A percentile compares a stretch with the other conserved stretches of the same genome.
These are phyloP conservation scores for Phorcus lineatus DNA, from an alignment of 2,888 invertebrate genomes.

Conservation along the genomic window DNA sequence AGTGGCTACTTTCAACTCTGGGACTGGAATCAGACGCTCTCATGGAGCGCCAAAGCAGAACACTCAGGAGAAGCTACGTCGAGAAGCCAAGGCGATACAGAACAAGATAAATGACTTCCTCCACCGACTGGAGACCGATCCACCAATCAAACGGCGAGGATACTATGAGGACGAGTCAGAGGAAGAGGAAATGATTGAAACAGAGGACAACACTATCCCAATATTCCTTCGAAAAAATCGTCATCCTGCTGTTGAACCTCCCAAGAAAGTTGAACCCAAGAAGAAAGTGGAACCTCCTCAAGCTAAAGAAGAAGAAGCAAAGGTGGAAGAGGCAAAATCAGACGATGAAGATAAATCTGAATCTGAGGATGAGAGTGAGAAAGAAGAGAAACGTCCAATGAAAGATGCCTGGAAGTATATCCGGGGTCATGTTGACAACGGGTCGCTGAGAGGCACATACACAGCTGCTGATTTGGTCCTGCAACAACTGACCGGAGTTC, in stretches of 20 bases:
- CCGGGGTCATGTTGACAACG: slow-evolving; percentile 49
- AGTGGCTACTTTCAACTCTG: neutral
- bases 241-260: neutral
- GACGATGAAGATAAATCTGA: neutral
- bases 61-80: slow-evolving; percentile 33
- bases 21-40: neutral
- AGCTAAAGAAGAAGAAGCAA: neutral
- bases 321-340: neutral
- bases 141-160: neutral
- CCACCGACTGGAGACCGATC: slow-evolving; percentile 19
- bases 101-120: slow-evolving; percentile 34
- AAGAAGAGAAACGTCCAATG: slow-evolving; percentile 30
- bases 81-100: slow-evolving; percentile 31
- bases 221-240: neutral
- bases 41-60: slow-evolving; percentile 21
- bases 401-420: slow-evolving; percentile 62
- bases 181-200: slow-evolving; percentile 13
- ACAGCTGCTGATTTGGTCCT: slow-evolving; percentile 63
- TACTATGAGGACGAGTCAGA: slow-evolving; percentile 12
- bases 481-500: slow-evolving; percentile 61
- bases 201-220: neutral
- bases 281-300: neutral
- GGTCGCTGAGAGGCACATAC: slow-evolving; percentile 45
- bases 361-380: neutral
- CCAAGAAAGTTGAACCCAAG: neutral